Evolutionary conservation across 2,888 invertebrate genomes (phyloP).

Genomic region (Aspidiotus destructor): DNA sequence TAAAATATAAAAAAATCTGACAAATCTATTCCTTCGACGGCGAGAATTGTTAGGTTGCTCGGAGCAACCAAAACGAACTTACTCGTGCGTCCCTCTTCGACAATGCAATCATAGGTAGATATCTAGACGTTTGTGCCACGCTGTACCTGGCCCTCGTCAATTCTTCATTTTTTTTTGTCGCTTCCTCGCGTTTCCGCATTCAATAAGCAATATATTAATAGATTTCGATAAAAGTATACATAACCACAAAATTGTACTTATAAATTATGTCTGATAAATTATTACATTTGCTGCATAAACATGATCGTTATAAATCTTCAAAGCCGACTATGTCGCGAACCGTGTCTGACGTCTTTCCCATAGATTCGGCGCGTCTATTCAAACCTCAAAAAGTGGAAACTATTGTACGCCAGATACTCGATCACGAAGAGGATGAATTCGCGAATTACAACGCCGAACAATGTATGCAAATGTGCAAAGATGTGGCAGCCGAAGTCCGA

Average conservation of each 20-base stretch:
- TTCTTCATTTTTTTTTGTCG: too few relatives aligned
- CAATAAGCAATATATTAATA: not conserved
- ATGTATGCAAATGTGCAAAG: conserved; percentile 16
- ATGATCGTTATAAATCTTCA: conserved; percentile 28
- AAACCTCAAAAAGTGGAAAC: conserved; percentile 12
- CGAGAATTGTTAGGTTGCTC: too few relatives aligned
- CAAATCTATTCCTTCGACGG: too few relatives aligned
- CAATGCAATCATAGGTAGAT: too few relatives aligned
- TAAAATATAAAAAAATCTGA: too few relatives aligned
- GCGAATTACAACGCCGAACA: conserved; percentile 12
- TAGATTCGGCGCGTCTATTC: conserved; percentile 13
- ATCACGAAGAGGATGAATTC: conserved; percentile 1
- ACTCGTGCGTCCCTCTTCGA: too few relatives aligned
- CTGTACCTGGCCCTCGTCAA: too few relatives aligned
- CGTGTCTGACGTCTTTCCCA: conserved; percentile 24
- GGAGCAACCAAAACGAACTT: too few relatives aligned
- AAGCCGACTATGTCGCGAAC: conserved; percentile 27
- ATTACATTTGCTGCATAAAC: conserved; percentile 27
- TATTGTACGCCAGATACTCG: conserved; percentile 14
- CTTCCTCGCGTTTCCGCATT: too few relatives aligned
- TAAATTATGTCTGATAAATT: conserved; percentile 30
- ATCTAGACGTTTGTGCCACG: too few relatives aligned
- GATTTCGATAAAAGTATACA: conserved; percentile 4
- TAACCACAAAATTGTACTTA: conserved; percentile 14
- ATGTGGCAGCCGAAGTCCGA: conserved; percentile 11